Evolutionary conservation across 2,113 vertebrate species (phyloP), one percentile per base, ranked within the genome.

Genomic region (Bathybates hornii): DNA sequence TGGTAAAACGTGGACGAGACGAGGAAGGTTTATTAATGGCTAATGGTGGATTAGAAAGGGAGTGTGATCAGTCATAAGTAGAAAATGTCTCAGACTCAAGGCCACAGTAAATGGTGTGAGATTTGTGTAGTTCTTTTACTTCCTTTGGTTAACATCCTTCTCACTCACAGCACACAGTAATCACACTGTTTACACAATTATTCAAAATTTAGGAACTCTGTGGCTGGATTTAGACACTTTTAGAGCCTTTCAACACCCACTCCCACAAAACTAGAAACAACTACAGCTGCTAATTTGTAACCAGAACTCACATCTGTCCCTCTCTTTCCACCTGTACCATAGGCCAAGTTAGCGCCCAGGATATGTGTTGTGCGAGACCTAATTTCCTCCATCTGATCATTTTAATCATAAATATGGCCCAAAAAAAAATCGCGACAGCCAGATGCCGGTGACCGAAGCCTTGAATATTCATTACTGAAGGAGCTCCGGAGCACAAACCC

Each of bases 391-490:
- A 32, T 50, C 45, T 52, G 17, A 78, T 48, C 6, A 7, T 78
- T 76, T 50, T 50, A 52, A 78, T 50, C 16, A 78, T 78, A 50
- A 76, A 48, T 50, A 29, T 76, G 41, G 71, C 24, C 24, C 10
- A 7, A 2, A 61, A 38, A 12, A 32, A 5, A 7, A 38, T 36
- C 0, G 17, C 9, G 0, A 50, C 24, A 50, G 6, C 17, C 43
- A 78, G 16, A 27, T 14, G 8, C 8, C 14, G 0, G n/a, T 27
- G 41, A 48, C 2, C 14, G 4, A 48, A 76, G 14, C 21, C 9
- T 48, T 48, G 8, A 76, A 27, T 29, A 48, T 76, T 48, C 21
- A 48, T 73, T 76, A 0, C 41, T 29, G 38, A 6, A 48, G 68
- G 24, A 76, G 68, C 41, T 76, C 21, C n/a, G 1, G 2, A 68